phyloP scores from a whole-genome alignment of 2,888 invertebrate genomes.

The Cremastinae sp. region DNA sequence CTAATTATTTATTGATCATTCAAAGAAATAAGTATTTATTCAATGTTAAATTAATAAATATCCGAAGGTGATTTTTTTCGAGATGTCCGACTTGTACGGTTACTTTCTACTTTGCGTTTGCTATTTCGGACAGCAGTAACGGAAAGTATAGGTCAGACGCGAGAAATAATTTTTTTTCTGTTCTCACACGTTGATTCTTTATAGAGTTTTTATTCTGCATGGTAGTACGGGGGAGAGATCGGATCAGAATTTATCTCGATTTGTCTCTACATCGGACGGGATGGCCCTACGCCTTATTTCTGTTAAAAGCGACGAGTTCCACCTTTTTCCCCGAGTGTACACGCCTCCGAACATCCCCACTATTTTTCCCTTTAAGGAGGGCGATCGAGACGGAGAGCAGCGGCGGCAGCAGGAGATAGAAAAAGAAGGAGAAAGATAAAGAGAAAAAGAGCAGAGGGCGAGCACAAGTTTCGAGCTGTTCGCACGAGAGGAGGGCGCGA shows the following conservation, averaged over 20 bases:
- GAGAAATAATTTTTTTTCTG: neutral
- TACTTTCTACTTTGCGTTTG: too few relatives aligned
- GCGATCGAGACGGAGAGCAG: constrained; percentile 23
- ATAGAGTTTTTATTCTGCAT: neutral
- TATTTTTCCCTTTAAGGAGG: constrained; percentile 40
- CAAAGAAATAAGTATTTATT: too few relatives aligned
- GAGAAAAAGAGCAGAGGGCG: constrained; percentile 20
- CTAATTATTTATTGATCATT: too few relatives aligned
- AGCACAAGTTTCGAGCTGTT: constrained; percentile 34
- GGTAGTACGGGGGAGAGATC: neutral
- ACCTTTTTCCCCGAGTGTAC: constrained; percentile 41
- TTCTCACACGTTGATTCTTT: neutral
- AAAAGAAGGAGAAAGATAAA: constrained; percentile 2
- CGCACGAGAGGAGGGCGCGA: constrained; percentile 47
- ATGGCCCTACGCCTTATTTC: constrained; percentile 53
- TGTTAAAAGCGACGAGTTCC: constrained; percentile 36
- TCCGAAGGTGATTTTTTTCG: too few relatives aligned
- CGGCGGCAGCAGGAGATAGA: neutral
- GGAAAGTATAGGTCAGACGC: too few relatives aligned
- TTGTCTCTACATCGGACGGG: constrained; percentile 22
- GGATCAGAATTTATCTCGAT: constrained; percentile 45
- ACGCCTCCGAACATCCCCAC: constrained; percentile 55
- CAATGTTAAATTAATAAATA: too few relatives aligned
- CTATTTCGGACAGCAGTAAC: too few relatives aligned
- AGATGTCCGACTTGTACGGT: too few relatives aligned